phyloP scores from a whole-genome alignment of 2,113 vertebrate species.

The Notothenia rossii region DNA sequence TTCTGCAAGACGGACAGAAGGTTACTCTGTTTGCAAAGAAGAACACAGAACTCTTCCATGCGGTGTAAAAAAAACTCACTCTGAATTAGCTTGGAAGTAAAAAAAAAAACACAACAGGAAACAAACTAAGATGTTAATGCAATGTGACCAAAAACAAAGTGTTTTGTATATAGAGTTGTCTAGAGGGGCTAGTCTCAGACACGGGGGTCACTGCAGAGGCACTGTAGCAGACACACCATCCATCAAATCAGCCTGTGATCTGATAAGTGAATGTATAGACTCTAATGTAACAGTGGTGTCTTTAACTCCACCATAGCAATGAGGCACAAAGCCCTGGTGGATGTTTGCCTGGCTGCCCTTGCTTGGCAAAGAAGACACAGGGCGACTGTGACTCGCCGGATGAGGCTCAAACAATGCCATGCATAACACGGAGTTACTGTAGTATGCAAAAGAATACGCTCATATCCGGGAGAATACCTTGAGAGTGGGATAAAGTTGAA shows the following conservation, averaged over 20 bases:
- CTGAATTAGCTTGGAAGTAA: constrained; percentile 26
- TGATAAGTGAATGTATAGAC: constrained; percentile 68
- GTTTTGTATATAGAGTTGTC: constrained; percentile 60
- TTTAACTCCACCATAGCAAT: constrained; percentile 54
- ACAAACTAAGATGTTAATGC: constrained; percentile 18
- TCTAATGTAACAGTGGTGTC: constrained; percentile 59
- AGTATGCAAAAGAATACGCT: constrained; percentile 60
- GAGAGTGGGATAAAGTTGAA: constrained; percentile 62
- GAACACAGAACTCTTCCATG: constrained; percentile 26
- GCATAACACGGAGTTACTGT: constrained; percentile 63
- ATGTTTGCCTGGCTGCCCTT: constrained; percentile 69
- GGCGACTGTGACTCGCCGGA: constrained; percentile 57
- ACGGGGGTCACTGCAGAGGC: constrained; percentile 58
- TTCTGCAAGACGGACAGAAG: constrained; percentile 55
- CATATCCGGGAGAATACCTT: constrained; percentile 52
- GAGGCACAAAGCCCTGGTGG: constrained; percentile 54
- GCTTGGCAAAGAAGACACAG: constrained; percentile 68
- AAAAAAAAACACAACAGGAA: constrained; percentile 29
- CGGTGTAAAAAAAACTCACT: constrained; percentile 10
- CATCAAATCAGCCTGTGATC: constrained; percentile 65
- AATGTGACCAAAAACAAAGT: constrained; percentile 40
- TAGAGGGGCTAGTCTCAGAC: constrained; percentile 52
- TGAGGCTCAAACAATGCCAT: constrained; percentile 70
- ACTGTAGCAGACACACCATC: constrained; percentile 59
- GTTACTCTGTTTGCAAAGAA: constrained; percentile 38